A percentile compares a stretch with the other conserved stretches of the same genome.
Evolutionary conservation across 2,888 invertebrate species (phyloP).

Genomic region (Pseudococcus longispinus): DNA sequence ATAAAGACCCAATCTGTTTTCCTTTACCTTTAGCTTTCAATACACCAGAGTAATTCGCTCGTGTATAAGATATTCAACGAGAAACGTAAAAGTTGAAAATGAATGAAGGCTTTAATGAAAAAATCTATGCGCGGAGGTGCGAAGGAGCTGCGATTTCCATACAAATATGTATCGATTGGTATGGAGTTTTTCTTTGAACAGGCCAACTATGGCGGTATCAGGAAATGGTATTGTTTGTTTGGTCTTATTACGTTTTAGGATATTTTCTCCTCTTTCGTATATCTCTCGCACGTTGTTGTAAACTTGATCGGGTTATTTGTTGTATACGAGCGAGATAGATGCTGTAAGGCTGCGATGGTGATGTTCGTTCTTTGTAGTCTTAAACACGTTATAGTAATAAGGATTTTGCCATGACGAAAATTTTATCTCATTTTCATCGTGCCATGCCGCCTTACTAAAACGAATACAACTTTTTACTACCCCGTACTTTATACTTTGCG

Average conservation of each 20-base stretch:
- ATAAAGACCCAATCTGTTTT: neutral
- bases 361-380: neutral
- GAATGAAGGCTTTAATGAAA: neutral
- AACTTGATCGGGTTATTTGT: neutral
- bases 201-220: neutral
- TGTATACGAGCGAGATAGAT: neutral
- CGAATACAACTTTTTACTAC: neutral
- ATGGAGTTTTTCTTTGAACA: neutral
- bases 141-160: neutral
- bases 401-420: neutral
- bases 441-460: neutral
- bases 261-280: neutral
- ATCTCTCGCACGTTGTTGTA: neutral
- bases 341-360: neutral
- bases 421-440: neutral
- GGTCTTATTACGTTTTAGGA: neutral
- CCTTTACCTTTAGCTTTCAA: neutral
- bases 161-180: neutral
- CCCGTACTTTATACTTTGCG: neutral
- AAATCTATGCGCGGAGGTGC: neutral
- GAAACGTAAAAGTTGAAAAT: constrained; percentile 4
- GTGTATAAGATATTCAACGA: neutral
- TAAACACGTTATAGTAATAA: neutral
- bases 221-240: neutral
- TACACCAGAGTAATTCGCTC: neutral